Percentiles rank a stretch among this genome's conserved stretches.
Conservation (phyloP, 2,888 invertebrate species). For the Drosophila flavopinicola region DNA sequence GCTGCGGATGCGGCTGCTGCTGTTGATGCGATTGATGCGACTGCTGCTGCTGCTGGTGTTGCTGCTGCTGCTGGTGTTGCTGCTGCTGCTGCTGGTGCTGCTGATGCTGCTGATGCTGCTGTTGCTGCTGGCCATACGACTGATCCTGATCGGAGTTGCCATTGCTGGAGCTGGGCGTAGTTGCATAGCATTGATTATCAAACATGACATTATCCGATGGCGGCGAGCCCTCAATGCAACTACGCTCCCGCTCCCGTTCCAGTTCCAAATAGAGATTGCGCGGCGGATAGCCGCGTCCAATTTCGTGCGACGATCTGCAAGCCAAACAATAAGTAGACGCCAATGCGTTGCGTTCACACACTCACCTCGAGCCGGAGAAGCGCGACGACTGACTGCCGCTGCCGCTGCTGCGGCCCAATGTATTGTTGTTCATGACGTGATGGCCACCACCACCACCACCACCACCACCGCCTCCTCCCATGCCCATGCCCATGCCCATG, state of each 20-base stretch:
- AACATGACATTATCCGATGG: conserved; percentile 97
- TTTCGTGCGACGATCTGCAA: conserved; percentile 89
- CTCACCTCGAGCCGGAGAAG: conserved; percentile 87
- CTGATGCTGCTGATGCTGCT: conserved; percentile 85
- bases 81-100: conserved; percentile 88
- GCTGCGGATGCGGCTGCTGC: conserved; percentile 73
- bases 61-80: conserved; percentile 70
- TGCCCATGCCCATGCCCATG: conserved; percentile 41
- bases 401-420: conserved; percentile 85
- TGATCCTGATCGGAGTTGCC: conserved; percentile 95
- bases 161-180: conserved; percentile 96
- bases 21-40: conserved; percentile 82
- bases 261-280: conserved; percentile 92
- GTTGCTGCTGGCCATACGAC: conserved; percentile 85
- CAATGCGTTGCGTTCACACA: conserved; percentile 16
- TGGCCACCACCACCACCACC: conserved; percentile 84
- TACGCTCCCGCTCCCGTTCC: conserved; percentile 89
- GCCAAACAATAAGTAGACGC: not conserved
- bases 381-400: conserved; percentile 88
- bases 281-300: conserved; percentile 89
- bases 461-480: conserved; percentile 84
- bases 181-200: conserved; percentile 97
- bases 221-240: conserved; percentile 88
- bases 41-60: conserved; percentile 83
- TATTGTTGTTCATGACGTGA: conserved; percentile 86